Conservation (phyloP, 1,140 invertebrate genomes). For the Varroa destructor region DNA sequence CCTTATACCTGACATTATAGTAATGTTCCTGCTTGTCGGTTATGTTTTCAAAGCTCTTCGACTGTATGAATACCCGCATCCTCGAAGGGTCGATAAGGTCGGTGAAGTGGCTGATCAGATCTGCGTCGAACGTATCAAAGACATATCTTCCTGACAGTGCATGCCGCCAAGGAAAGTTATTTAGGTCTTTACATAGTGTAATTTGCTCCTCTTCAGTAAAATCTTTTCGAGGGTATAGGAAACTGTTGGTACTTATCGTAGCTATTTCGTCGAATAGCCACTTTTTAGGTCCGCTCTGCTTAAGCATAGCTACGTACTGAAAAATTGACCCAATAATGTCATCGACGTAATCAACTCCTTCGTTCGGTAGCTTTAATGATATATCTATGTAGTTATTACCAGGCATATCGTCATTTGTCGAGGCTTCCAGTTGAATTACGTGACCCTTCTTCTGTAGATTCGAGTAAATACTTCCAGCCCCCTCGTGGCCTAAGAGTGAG, state of each 20-base stretch:
- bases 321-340: constrained; percentile 7
- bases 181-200: neutral
- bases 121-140: neutral
- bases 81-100: neutral
- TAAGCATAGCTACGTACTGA: constrained; percentile 9
- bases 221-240: neutral
- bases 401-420: constrained; percentile 8
- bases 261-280: constrained; percentile 13
- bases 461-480: neutral
- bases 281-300: neutral
- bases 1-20: constrained; percentile 1
- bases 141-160: neutral
- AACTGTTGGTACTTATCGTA: neutral
- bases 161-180: neutral
- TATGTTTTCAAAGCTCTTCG: neutral
- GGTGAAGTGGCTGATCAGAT: neutral
- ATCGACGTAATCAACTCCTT: neutral
- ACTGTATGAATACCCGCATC: neutral
- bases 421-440: constrained; percentile 7
- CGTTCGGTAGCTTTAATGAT: constrained; percentile 4
- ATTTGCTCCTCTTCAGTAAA: neutral
- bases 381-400: neutral
- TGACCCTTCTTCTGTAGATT: constrained; percentile 12
- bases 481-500: neutral
- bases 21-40: constrained; percentile 13